Conservation (phyloP, 2,113 vertebrate genomes). For the Climacteris rufus region DNA sequence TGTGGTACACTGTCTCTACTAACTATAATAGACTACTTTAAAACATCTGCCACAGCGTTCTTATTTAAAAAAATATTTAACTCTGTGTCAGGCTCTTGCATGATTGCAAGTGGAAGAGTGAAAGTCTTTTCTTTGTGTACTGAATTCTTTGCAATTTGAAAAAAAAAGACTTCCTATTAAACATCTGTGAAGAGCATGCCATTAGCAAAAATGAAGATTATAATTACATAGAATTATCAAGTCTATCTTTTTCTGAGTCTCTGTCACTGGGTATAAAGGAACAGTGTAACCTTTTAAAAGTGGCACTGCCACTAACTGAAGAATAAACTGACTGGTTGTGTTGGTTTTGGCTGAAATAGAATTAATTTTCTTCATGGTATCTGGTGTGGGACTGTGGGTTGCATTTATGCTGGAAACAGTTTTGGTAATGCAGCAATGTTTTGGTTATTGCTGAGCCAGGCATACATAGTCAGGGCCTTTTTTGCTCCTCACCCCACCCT, state of each 20-base stretch:
- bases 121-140: not conserved
- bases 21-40: not conserved
- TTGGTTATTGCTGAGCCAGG: not conserved
- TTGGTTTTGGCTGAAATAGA: not conserved
- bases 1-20: fast-evolving
- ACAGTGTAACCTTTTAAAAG: not conserved
- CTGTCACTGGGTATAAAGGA: not conserved
- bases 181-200: not conserved
- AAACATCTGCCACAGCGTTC: not conserved
- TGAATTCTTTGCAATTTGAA: not conserved
- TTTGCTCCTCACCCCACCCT: not conserved
- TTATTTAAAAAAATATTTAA: not conserved
- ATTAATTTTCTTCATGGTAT: not conserved
- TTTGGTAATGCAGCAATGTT: not conserved
- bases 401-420: not conserved
- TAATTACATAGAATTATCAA: not conserved
- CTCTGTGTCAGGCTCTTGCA: no score
- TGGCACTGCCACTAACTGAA: not conserved
- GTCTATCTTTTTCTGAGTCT: not conserved
- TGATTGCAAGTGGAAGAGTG: not conserved
- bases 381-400: not conserved
- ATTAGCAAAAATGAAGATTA: not conserved
- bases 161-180: not conserved
- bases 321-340: not conserved
- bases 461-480: no score